Base-by-base conservation (phyloP, 1,140 invertebrate species). In the Nephotettix cincticeps region DNA sequence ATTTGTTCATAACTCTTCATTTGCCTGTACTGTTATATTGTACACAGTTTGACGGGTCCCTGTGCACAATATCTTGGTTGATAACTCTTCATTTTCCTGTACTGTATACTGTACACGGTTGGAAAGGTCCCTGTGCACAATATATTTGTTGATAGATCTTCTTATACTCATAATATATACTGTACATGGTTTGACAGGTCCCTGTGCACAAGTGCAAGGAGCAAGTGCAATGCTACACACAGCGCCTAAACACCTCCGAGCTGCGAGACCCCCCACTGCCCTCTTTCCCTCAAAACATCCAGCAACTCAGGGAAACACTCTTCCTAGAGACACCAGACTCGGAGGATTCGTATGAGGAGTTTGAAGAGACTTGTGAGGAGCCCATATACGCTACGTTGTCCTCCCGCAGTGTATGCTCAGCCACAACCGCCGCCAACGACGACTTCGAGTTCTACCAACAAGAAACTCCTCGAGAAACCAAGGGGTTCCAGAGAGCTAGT, bases 371-470 rank as follows among this genome's bases (percentile, higher is more conserved):
- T 54, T 79, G 56, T 19, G 72, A 73, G 79, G 11, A 83, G 79
- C 78, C 78, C 43, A 79, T 81, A n/a, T 88, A 85, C 51, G 86
- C 86, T 68, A 85, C 83, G 11, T 82, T 86, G 65, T 84, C 86
- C 9, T 82, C 82, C 32, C 78, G 79, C 58, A 86, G 84, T 73
- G 83, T 82, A 30, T 84, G 83, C 69, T 89, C 87, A 6, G 87
- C 87, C 17, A 89, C 87, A 1, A 89, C 87, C 0, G 86, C 86
- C 32, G 87, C 87, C 13, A 89, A 88, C 73, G 86, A 88, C 73
- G 88, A 89, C 76, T 89, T 89, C 73, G 87, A 89, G 72, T 89
- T 86, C 76, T 88, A 85, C 72, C 77, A 61, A 47, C 73, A 21
- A 30, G 61, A 51, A 28, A 13, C 19, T 29, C 72, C 69, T 1